phyloP scores from a whole-genome alignment of 2,888 invertebrate genomes.

The Petrophora chlorosata region DNA sequence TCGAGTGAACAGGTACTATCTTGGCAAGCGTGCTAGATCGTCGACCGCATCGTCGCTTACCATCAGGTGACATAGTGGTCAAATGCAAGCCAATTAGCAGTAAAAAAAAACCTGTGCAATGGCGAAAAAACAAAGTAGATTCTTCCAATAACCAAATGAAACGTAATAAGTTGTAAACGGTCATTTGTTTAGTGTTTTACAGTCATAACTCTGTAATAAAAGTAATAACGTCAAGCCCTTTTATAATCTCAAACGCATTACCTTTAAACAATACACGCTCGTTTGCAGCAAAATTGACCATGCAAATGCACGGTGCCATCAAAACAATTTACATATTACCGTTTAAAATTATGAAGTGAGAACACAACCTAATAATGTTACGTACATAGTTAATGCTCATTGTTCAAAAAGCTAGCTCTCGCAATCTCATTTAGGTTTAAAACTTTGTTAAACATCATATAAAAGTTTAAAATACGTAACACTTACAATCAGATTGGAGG shows the following conservation, averaged over 20 bases:
- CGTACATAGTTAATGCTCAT: constrained; percentile 8
- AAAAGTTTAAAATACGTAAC: constrained; percentile 19
- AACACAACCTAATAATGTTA: constrained; percentile 15
- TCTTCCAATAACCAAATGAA: no score
- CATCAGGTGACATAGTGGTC: no score
- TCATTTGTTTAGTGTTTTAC: no score
- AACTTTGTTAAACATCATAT: constrained; percentile 16
- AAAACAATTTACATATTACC: constrained; percentile 23
- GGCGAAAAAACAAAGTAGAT: no score
- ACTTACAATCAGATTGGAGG: constrained; percentile 42
- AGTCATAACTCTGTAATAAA: no score
- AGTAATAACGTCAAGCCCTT: not conserved
- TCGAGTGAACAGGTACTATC: no score
- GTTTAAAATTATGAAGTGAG: constrained; percentile 14
- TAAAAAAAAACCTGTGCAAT: no score
- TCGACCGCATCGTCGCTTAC: no score
- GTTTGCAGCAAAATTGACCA: constrained; percentile 18
- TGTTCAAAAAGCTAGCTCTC: constrained; percentile 8
- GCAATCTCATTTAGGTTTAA: constrained; percentile 3
- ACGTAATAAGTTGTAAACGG: no score
- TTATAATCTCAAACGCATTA: not conserved
- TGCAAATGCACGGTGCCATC: constrained; percentile 22
- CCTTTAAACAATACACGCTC: constrained; percentile 7
- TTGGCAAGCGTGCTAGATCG: no score
- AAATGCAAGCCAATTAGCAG: no score